Conservation (phyloP, 1,140 invertebrate species). For the Calephelis nemesis region DNA sequence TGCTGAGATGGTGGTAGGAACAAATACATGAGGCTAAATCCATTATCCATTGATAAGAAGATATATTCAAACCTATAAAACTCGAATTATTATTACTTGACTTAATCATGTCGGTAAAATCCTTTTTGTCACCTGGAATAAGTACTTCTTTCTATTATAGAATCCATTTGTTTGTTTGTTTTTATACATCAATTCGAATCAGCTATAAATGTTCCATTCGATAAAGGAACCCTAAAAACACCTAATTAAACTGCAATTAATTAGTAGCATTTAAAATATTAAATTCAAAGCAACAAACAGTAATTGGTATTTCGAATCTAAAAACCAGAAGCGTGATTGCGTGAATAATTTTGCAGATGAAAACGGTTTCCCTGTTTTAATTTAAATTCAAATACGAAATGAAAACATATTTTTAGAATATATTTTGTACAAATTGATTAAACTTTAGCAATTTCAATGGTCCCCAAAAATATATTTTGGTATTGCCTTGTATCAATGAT, state of each 20-base stretch:
- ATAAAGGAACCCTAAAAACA: neutral
- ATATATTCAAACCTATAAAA: too few relatives aligned
- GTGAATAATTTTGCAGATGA: conserved; percentile 9
- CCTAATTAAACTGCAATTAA: neutral
- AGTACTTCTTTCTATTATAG: too few relatives aligned
- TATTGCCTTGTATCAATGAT: neutral
- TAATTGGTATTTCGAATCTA: conserved; percentile 11
- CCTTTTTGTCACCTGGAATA: too few relatives aligned
- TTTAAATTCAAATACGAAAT: conserved; percentile 14
- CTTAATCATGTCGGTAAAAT: too few relatives aligned
- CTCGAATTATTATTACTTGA: too few relatives aligned
- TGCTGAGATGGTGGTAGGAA: too few relatives aligned
- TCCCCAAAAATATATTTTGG: neutral
- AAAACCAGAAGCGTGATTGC: conserved; percentile 14
- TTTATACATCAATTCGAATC: too few relatives aligned
- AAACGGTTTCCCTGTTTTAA: conserved; percentile 15
- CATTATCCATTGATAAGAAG: too few relatives aligned
- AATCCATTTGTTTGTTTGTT: too few relatives aligned
- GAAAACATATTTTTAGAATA: conserved; percentile 10
- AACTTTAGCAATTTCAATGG: neutral
- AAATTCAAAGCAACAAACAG: conserved; percentile 1
- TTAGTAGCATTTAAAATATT: neutral
- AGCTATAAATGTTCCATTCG: neutral
- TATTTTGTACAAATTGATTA: conserved; percentile 2
- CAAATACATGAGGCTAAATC: too few relatives aligned